Evolutionary conservation across 2,113 vertebrate genomes (phyloP).

Genomic region (Elanus axillaris): DNA sequence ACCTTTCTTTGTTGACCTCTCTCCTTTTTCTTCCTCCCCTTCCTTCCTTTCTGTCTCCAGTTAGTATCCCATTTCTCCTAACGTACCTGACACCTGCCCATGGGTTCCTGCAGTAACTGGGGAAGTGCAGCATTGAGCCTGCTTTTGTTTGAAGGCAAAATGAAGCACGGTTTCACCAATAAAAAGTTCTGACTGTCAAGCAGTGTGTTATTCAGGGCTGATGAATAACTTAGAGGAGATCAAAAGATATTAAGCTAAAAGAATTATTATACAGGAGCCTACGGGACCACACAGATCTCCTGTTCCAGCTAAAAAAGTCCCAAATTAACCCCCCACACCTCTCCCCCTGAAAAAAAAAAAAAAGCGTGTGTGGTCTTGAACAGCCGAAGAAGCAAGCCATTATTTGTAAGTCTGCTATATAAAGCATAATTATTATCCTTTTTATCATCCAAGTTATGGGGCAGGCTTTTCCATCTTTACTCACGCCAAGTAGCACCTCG

Average conservation of each 20-base stretch:
- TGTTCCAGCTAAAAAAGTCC: conserved; percentile 65
- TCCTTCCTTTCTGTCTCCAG: conserved; percentile 17
- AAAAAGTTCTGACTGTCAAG: conserved; percentile 73
- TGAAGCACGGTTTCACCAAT: conserved; percentile 61
- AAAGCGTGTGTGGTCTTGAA: conserved; percentile 74
- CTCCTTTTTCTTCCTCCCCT: background rate
- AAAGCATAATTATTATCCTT: conserved; percentile 74
- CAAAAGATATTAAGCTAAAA: conserved; percentile 80
- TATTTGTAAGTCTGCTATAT: conserved; percentile 71
- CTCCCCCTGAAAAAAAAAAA: conserved; percentile 31
- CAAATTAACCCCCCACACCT: conserved; percentile 59
- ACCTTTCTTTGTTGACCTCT: background rate
- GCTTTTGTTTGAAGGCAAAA: conserved; percentile 71
- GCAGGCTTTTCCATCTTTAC: conserved; percentile 56
- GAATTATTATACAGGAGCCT: conserved; percentile 78
- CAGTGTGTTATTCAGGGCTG: conserved; percentile 69
- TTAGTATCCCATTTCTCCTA: conserved; percentile 21
- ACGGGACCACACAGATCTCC: conserved; percentile 80
- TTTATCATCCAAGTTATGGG: conserved; percentile 62
- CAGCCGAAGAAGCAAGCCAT: conserved; percentile 62
- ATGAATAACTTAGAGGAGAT: conserved; percentile 79
- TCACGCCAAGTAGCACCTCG: conserved; percentile 59
- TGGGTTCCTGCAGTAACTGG: background rate
- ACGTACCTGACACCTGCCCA: background rate
- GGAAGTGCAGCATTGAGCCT: background rate